phyloP scores from a whole-genome alignment of 35 echinoderm and acorn worm genomes.

The Patiria miniata region DNA sequence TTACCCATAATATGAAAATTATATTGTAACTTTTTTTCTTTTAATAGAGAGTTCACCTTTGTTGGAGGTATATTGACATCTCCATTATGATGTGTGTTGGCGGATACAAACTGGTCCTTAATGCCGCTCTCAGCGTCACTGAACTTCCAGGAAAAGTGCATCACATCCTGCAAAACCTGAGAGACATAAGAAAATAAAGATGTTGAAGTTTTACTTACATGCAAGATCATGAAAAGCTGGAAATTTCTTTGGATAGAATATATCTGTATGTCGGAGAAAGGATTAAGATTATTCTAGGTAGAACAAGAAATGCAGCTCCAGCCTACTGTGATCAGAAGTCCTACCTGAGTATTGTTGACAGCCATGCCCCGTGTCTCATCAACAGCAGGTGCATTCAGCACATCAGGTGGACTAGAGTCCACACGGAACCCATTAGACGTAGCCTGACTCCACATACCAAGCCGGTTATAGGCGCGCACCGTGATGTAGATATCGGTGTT shows the following conservation, averaged over 20 bases:
- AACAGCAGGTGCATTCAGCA: neutral
- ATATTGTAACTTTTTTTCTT: too few species aligned
- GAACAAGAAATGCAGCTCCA: too few species aligned
- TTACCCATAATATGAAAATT: too few species aligned
- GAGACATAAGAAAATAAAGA: neutral
- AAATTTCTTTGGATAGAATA: too few species aligned
- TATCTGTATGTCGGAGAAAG: too few species aligned
- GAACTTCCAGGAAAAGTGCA: constrained; percentile 38
- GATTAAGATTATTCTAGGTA: too few species aligned
- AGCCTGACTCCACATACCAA: constrained; percentile 42
- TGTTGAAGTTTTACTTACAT: too few species aligned
- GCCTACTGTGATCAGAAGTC: neutral
- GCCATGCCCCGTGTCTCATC: constrained; percentile 1
- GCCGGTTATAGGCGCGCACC: constrained; percentile 36
- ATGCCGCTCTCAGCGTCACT: constrained; percentile 45
- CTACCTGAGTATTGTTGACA: constrained; percentile 22
- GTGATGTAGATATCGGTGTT: constrained; percentile 36
- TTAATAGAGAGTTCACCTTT: too few species aligned
- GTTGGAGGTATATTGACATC: constrained; percentile 25
- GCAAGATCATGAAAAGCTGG: too few species aligned
- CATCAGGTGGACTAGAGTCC: constrained; percentile 39
- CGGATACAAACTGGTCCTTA: constrained; percentile 33
- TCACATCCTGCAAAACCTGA: constrained; percentile 21
- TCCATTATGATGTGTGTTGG: constrained; percentile 34
- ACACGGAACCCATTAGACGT: constrained; percentile 42